Base-by-base conservation (phyloP, 2,113 vertebrate genomes). In the Lates calcarifer region DNA sequence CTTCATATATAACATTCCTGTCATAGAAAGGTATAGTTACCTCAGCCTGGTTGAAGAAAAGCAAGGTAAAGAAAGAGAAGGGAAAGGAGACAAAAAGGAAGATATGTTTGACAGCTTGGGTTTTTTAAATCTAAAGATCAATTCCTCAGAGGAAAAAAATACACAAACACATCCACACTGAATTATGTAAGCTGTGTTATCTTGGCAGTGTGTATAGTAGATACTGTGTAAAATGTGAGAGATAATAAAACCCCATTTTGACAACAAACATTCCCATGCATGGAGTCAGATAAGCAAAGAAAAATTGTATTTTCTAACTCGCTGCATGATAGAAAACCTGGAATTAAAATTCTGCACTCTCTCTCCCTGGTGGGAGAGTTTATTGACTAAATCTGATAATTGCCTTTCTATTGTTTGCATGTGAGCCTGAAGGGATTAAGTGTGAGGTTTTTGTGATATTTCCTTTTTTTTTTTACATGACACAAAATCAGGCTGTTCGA, bases 1-100 rank as follows among this genome's bases (percentile, higher is more conserved):
- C 61, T 60, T 68, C 43, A 28, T 74, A 61, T 74, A n/a, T 31
- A 83, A 72, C 92, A 93, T 94, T 94, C 93, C 91, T 90, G 75
- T 85, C 49, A 76, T n/a, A 12, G 17, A 74, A 37, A 63, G 15
- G 31, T 71, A 66, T 51, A 78, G 61, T 69, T 67, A 63, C 56
- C 66, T 65, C 60, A 47, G 45, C 74, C 51, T 47, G 45, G 35
- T 3, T 35, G 28, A 37, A 57, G 68, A 61, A 51, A 76, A 47
- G 33, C 3, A 47, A 12, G 57, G 57, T 1, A 63, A 11, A 29
- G 0, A 3, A 55, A 62, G 24, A 56, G 11, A n/a, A 29, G 22
- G 70, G 33, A 17, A 18, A 35, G 15, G 26, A 66, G 61, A 17
- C 15, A 28, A 31, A 31, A 17, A 65, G 20, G 35, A 49, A 26